A percentile compares a stretch with the other conserved stretches of the same genome.
These are phyloP conservation scores for Trachops cirrhosus DNA, from an alignment of 2,797 vertebrate species.

Conservation along the genomic window DNA sequence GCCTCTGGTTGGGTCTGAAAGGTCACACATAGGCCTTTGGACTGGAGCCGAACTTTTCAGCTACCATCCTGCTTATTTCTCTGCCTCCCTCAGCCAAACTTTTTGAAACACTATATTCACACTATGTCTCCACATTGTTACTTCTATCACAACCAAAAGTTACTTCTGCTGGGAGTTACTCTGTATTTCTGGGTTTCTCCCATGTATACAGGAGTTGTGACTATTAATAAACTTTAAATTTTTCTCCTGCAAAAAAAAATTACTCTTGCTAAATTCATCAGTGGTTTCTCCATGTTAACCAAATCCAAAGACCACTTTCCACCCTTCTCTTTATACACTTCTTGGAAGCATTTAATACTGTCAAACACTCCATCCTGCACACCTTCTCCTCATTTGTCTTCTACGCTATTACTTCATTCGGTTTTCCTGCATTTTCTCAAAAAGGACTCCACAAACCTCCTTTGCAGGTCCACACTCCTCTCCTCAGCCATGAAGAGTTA, in stretches of 20 bases:
- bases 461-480: background rate
- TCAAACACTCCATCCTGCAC: background rate
- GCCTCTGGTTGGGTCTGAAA: background rate
- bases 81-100: background rate
- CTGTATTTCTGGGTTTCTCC: background rate
- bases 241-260: background rate
- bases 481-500: background rate
- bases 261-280: background rate
- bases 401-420: background rate
- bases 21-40: background rate
- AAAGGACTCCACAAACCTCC: background rate
- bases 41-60: background rate
- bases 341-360: background rate
- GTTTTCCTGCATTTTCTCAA: background rate
- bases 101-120: background rate
- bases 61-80: background rate
- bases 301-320: background rate
- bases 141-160: background rate
- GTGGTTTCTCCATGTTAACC: background rate
- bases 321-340: background rate
- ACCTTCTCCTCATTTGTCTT: background rate
- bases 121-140: background rate
- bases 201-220: background rate
- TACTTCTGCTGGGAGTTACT: background rate
- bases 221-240: background rate